These are phyloP conservation scores for Phortica magna DNA, from an alignment of 2,888 invertebrate genomes.

Conservation along the genomic window DNA sequence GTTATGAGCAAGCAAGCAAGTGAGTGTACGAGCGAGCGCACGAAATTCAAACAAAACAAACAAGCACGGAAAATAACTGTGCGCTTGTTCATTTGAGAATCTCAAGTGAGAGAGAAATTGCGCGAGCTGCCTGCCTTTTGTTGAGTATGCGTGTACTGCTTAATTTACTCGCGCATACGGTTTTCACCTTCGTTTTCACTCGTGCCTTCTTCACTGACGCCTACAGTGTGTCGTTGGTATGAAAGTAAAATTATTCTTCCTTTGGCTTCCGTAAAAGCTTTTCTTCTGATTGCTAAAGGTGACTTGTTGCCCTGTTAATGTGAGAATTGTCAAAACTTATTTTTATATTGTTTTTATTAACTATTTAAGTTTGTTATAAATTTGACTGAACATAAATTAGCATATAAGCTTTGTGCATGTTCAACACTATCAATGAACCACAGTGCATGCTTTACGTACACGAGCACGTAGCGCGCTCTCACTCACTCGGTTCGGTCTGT, in stretches of 20 bases:
- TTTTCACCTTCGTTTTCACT: neutral
- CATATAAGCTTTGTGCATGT: neutral
- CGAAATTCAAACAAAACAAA: neutral
- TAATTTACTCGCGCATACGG: neutral
- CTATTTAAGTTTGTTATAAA: no score
- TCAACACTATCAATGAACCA: neutral
- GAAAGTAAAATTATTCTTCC: no score
- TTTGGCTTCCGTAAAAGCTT: no score
- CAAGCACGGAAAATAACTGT: constrained; percentile 33
- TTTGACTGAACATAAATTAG: neutral
- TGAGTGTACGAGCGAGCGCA: neutral
- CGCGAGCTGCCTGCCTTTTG: no score
- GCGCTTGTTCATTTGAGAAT: neutral
- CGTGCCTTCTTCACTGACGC: neutral
- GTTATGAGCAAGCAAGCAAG: neutral
- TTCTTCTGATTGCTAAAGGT: neutral
- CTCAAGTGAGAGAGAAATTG: neutral
- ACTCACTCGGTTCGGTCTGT: neutral
- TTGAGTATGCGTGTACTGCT: no score
- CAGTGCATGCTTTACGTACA: neutral
- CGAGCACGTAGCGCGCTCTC: neutral
- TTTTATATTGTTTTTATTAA: no score
- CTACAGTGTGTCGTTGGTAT: no score
- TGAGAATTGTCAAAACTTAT: no score
- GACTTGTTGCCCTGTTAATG: no score